phyloP scores from a whole-genome alignment of 2,888 invertebrate species.

The Smittia aterrima region DNA sequence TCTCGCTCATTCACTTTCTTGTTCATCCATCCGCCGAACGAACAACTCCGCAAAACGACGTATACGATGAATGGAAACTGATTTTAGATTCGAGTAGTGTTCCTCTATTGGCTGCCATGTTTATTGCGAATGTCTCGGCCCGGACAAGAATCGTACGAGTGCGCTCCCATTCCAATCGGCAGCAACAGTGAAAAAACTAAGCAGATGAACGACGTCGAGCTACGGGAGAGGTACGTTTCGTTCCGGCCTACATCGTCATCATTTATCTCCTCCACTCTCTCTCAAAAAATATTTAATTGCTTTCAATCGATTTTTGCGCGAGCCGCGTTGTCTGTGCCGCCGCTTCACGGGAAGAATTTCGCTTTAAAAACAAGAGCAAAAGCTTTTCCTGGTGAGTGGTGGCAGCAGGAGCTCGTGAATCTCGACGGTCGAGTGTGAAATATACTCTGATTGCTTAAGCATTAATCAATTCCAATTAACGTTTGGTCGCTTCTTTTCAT shows the following conservation, averaged over 20 bases:
- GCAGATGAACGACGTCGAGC: slow-evolving; percentile 75
- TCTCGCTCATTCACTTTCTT: slow-evolving; percentile 11
- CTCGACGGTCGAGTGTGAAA: slow-evolving; percentile 13
- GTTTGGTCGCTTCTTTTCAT: no score
- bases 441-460: slow-evolving; percentile 23
- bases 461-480: slow-evolving; percentile 32
- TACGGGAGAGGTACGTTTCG: slow-evolving; percentile 66
- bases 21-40: neutral
- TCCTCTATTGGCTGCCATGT: slow-evolving; percentile 97
- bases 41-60: neutral
- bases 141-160: slow-evolving; percentile 59
- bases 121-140: slow-evolving; percentile 88
- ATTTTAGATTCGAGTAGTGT: slow-evolving; percentile 79
- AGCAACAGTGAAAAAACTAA: slow-evolving; percentile 57
- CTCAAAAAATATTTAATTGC: slow-evolving; percentile 29
- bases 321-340: neutral
- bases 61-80: slow-evolving; percentile 20
- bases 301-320: slow-evolving; percentile 30
- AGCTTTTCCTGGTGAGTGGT: no score
- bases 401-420: no score
- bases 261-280: neutral
- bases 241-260: neutral
- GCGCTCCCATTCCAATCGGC: slow-evolving; percentile 56
- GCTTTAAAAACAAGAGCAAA: no score
- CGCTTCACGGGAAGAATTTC: neutral